A percentile compares a stretch with the other conserved stretches of the same genome.
Conservation (phyloP, 1,140 invertebrate species). For the Nilaparvata lugens region DNA sequence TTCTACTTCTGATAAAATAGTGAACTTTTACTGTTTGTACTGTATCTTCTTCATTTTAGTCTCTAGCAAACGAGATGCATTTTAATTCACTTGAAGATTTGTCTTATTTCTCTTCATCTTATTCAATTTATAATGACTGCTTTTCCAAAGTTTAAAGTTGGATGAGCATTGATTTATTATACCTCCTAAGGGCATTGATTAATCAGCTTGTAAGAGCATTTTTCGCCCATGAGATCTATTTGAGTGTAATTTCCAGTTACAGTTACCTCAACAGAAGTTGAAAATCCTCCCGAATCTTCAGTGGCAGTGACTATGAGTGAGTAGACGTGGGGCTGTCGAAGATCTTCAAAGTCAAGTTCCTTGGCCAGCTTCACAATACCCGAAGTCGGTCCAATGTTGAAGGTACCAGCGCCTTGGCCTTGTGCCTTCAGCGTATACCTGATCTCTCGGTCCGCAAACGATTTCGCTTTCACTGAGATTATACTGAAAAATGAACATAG, state of each 20-base stretch:
- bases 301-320: constrained; percentile 86
- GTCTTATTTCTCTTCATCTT: no score
- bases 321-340: constrained; percentile 86
- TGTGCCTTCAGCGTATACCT: constrained; percentile 88
- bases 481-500: constrained; percentile 55
- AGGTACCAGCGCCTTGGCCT: constrained; percentile 87
- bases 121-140: no score
- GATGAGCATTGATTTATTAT: no score
- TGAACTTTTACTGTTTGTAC: no score
- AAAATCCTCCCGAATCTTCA: constrained; percentile 91
- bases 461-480: constrained; percentile 92
- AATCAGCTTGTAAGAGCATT: no score
- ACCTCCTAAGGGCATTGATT: no score
- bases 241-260: not conserved
- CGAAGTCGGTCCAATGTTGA: constrained; percentile 87
- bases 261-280: constrained; percentile 83
- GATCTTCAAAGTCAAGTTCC: constrained; percentile 89
- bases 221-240: no score
- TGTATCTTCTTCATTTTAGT: no score
- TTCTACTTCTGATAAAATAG: no score
- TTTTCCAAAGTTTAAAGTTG: no score
- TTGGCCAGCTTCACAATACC: constrained; percentile 91
- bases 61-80: no score
- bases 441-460: constrained; percentile 90
- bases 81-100: no score